Evolutionary conservation across 64 coral and sea anemone genomes (phyloP), one percentile per base, ranked within the genome.

Genomic region (Montipora cactus): DNA sequence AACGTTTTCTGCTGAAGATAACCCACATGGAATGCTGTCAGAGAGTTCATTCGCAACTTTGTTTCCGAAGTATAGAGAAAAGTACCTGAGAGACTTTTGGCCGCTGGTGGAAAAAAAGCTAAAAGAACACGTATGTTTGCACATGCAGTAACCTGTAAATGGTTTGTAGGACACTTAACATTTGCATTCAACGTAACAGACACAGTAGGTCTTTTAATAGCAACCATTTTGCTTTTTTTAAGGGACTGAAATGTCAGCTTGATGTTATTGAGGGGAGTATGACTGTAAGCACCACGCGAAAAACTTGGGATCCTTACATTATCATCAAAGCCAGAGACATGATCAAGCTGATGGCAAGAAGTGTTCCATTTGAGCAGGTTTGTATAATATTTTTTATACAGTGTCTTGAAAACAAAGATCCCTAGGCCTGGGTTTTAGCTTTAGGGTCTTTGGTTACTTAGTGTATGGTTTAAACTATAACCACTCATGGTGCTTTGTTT

Each of bases 321-420:
- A 96, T 98, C 13, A 87, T 98, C 50, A 98, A 98, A 89, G 97
- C 97, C 18, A 95, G 97, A 80, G 97, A 98, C 50, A 98, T 98
- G 97, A 96, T 98, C 62, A 98, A 98, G 28, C 74, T 98, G 47
- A 88, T 98, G 94, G 97, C 97, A 16, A 86, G 97, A 75, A 96
- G 97, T 98, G 97, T 98, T 44, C 95, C 94, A 13, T 99, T 89
- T 96, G 95, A 99, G 49, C 97, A 99, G 97, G 97, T 99, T 92
- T 53, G 61, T 51, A 45, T 37, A 37, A 37, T 37, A 37, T 37
- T 37, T 37, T 37, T 5, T 10, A 5, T 8, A 0, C 4, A 59
- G 57, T 37, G 37, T 37, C 37, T 37, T 37, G 15, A 22, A 8
- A 47, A 46, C 19, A 10, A 87, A 20, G 7, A 66, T 59, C 7